Evolutionary conservation across 2,113 vertebrate genomes (phyloP), one percentile per base, ranked within the genome.

Genomic region (Psephotus haematonotus): DNA sequence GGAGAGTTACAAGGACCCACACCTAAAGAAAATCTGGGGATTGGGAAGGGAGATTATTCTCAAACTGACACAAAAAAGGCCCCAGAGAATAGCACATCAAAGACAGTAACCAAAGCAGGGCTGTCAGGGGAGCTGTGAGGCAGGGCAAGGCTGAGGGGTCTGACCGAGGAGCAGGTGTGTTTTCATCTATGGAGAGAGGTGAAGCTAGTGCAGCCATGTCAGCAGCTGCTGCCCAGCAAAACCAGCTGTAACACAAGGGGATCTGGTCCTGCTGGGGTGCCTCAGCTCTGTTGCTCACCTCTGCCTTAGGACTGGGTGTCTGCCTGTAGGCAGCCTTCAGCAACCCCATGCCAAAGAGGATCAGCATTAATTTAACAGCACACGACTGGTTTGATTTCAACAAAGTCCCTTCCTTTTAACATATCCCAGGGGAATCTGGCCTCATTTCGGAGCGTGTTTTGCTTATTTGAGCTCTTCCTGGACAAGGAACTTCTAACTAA

Each of bases 381-480:
- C 24, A 60, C 20, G 78, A 75, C 14, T 47, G 31, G 28, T 92
- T 47, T 65, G 31, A 53, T 82, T 84, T 76, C 86, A 62, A 41
- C 16, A 55, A 52, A 37, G n/a, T 60, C 11, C 18, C 52, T 91
- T 92, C 29, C 65, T 91, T 92, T 89, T 57, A 68, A 2, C 50
- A 35, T 2, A 0, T 91, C 83, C 44, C 41, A 80, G 59, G 47
- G 28, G 44, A 82, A 65, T 29, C 63, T 91, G 69, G 62, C 70
- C 29, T 49, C 65, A 17, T 84, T 92, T 94, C 83, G 69, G 28
- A 9, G 27, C 43, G 55, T 1, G 2, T 64, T 91, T 86, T 95
- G 88, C 57, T 93, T 96, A 92, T 65, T 82, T 49, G 65, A 86
- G 57, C 41, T 69, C 88, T 91, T 95, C 86, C 86, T 93, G 88